Evolutionary conservation across 2,113 vertebrate species (phyloP), one percentile per base, ranked within the genome.

Genomic region (Triplophysa tibetana): DNA sequence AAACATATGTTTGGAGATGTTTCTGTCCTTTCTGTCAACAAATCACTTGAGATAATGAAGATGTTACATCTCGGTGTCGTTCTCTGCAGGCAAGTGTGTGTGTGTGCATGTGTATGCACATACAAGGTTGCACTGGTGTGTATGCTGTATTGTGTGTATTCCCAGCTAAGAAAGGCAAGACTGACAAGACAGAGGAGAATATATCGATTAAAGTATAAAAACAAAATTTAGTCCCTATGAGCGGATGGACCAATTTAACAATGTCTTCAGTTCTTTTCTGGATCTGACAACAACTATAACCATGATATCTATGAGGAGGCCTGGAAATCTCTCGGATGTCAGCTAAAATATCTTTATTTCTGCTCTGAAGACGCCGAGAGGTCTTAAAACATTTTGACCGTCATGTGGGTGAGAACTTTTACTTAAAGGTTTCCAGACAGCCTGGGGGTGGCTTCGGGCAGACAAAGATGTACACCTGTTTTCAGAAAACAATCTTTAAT

Each of bases 1-100:
- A 84, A 43, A 73, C 64, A 75, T 67, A 41, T 58, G 48, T 75
- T 74, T 74, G 70, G 33, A 43, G 54, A 74, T 60, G 70, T 74
- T 74, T 60, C 54, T 56, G 45, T 54, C 75, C 17, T 64, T 77
- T 52, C 54, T 54, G 54, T 67, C 76, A 56, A 24, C 54, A 67
- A 14, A 24, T 26, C 76, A 68, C 50, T 67, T 5, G 26, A 66
- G 50, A 58, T 78, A 33, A 41, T 60, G 21, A 66, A 68, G 13
- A 58, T 78, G 58, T 67, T 12, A 43, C 64, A 58, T 21, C 33
- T 77, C 64, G 1, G 11, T 56, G 29, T 41, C 26, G 43, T 29
- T n/a, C 50, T 41, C 45, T 43, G 14, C 17, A 52, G 45, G 24
- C 2, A 14, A 64, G 29, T 13, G 1, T 26, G 68, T 52, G 54